Evolutionary conservation across 2,888 invertebrate species (phyloP).

Genomic region (Megamerina dolium): DNA sequence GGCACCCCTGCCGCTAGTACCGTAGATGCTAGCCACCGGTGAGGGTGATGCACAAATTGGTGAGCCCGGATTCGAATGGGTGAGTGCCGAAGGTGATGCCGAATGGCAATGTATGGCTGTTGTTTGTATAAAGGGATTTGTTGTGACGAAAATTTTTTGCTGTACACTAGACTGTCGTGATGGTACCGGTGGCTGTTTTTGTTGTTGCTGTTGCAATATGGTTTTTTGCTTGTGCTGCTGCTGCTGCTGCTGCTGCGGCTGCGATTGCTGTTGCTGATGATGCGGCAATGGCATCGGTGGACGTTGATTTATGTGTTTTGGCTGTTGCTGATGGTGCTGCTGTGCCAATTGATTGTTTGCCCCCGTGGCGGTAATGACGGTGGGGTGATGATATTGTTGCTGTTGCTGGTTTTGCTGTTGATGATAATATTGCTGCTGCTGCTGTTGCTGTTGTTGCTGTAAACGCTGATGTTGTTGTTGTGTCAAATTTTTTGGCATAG

Average conservation of each 20-base stretch:
- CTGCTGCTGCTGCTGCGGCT: conserved; percentile 28
- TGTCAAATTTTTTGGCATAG: conserved; percentile 37
- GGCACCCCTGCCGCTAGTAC: conserved; percentile 18
- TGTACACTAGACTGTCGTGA: conserved; percentile 47
- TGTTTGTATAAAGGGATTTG: conserved; percentile 49
- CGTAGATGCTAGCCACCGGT: conserved; percentile 26
- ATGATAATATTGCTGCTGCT: conserved; percentile 26
- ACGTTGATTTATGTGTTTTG: conserved; percentile 19
- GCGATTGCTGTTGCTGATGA: conserved; percentile 23
- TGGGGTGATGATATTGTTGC: conserved; percentile 37
- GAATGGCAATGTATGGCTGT: conserved; percentile 45
- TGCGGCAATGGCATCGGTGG: conserved; percentile 23
- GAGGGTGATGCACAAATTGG: conserved; percentile 40
- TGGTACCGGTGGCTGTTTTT: conserved; percentile 42
- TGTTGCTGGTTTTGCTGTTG: conserved; percentile 29
- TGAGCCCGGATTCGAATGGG: conserved; percentile 31
- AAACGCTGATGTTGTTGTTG: conserved; percentile 34
- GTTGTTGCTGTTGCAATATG: conserved; percentile 24
- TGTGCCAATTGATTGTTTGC: too few relatives aligned
- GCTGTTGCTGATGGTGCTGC: conserved; percentile 28
- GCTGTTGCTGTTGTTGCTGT: conserved; percentile 30
- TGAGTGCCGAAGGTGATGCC: conserved; percentile 27
- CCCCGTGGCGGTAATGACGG: conserved; percentile 30
- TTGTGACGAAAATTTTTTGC: conserved; percentile 49
- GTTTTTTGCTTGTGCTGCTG: conserved; percentile 33